Percentiles rank a stretch among this genome's conserved stretches.
These are phyloP conservation scores for Tinamus guttatus DNA, from an alignment of 2,113 vertebrate genomes.

Conservation along the genomic window DNA sequence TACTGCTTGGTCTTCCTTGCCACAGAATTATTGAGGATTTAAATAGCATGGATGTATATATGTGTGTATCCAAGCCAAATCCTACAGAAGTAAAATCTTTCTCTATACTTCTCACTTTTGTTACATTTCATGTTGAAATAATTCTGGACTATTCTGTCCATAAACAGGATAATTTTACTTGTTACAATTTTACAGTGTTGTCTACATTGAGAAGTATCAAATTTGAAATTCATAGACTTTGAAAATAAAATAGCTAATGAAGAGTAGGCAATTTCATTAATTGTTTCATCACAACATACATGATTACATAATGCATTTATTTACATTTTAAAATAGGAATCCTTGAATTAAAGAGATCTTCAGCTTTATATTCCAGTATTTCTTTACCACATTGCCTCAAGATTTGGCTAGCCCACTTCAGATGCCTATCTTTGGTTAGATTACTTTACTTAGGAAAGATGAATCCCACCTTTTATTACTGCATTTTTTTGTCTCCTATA, in stretches of 20 bases:
- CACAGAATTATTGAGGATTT: neutral
- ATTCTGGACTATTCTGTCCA: neutral
- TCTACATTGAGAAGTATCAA: neutral
- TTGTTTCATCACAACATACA: neutral
- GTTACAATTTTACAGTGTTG: too few relatives aligned
- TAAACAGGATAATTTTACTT: neutral
- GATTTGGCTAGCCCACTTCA: neutral
- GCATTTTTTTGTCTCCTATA: neutral
- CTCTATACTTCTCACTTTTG: neutral
- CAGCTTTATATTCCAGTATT: neutral
- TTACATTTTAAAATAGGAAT: neutral
- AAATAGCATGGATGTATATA: neutral
- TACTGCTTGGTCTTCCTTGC: neutral
- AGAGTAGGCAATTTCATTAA: neutral
- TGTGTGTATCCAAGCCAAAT: neutral
- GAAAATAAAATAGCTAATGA: neutral
- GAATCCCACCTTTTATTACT: neutral
- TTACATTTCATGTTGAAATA: neutral
- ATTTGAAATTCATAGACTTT: neutral
- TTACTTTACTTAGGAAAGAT: neutral
- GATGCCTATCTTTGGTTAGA: neutral
- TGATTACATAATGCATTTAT: neutral
- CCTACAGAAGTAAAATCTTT: neutral
- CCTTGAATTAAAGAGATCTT: neutral
- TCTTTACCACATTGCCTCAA: neutral